Percentiles rank a stretch among this genome's conserved stretches.
Conservation (phyloP, 1,140 invertebrate genomes). For the Lasioglossum albipes region DNA sequence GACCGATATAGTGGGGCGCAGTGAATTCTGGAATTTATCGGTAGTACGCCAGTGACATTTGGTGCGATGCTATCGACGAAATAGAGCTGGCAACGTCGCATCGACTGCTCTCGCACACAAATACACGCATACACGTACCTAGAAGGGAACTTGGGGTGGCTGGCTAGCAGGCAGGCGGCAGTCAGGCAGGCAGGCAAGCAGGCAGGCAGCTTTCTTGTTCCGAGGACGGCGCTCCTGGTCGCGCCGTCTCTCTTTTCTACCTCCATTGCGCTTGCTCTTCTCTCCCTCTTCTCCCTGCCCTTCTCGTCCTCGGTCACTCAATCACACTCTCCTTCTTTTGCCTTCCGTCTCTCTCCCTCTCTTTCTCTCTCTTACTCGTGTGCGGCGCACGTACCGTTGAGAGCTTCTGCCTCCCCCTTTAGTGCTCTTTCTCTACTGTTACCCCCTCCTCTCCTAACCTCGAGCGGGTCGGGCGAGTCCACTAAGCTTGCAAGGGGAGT, state of each 20-base stretch:
- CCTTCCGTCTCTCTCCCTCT: conserved; percentile 20
- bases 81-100: conserved; percentile 72
- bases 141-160: conserved; percentile 70
- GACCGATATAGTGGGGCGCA: not conserved
- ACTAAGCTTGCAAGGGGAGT: conserved; percentile 76
- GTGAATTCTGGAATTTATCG: conserved; percentile 29
- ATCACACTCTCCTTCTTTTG: conserved; percentile 54
- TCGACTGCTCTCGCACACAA: conserved; percentile 54
- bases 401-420: conserved; percentile 60
- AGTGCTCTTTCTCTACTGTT: conserved; percentile 54
- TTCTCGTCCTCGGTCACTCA: conserved; percentile 54
- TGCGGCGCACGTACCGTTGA: conserved; percentile 65
- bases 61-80: conserved; percentile 61
- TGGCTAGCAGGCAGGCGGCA: conserved; percentile 52
- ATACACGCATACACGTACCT: conserved; percentile 57
- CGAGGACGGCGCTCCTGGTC: conserved; percentile 65
- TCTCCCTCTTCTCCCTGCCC: conserved; percentile 31
- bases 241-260: conserved; percentile 64
- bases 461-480: conserved; percentile 78
- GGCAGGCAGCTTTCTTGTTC: conserved; percentile 74
- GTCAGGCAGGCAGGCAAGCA: conserved; percentile 53
- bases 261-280: conserved; percentile 59
- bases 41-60: conserved; percentile 59
- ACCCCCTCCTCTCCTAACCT: conserved; percentile 53
- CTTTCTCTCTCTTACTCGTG: conserved; percentile 1